Evolutionary conservation across 2,888 invertebrate genomes (phyloP), one percentile per base, ranked within the genome.

Genomic region (Lathronympha strigana): DNA sequence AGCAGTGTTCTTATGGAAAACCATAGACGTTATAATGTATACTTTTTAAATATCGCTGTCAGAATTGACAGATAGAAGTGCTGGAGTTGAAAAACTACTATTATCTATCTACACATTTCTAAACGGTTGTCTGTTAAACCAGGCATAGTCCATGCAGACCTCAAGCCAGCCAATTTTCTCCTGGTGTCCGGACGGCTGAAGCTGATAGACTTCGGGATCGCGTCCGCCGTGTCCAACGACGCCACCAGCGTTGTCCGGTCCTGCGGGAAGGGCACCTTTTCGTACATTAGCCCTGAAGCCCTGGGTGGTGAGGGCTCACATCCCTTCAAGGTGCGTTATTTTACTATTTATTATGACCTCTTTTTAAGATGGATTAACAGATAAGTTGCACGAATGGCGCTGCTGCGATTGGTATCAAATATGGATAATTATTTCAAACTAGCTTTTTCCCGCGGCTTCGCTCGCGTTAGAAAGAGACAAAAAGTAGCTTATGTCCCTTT

Each of bases 171-270:
- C 0, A 99, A 99, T 88, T 99, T 99, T 87, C 93, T 99, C 45
- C 93, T 98, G 79, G 96, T 97, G 5, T 94, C 95, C 69, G 97
- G 96, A 1, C 94, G 95, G 47, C 87, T 99, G 62, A 99, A 99
- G 91, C 91, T 99, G 66, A 99, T 99, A 72, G 99, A 99, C 92
- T 99, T 99, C 92, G 99, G 99, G 61, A 98, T 99, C 78, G 97
- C 99, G 53, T 96, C 97, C 51, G 95, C 95, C 58, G 94, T 99
- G 72, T 95, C 96, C 73, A 93, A 94, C 63, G 98, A 99, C 84
- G 96, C 95, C 83, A 99, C 98, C 0, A 97, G 97, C 76, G 96
- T 98, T 64, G 93, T 96, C 58, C 97, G 97, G 83, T 94, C 96
- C 75, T 95, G 94, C 72, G 95, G 95, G 69, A 95, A 96, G 63